Evolutionary conservation across 2,888 invertebrate species (phyloP).

Genomic region (Syrphus vitripennis): DNA sequence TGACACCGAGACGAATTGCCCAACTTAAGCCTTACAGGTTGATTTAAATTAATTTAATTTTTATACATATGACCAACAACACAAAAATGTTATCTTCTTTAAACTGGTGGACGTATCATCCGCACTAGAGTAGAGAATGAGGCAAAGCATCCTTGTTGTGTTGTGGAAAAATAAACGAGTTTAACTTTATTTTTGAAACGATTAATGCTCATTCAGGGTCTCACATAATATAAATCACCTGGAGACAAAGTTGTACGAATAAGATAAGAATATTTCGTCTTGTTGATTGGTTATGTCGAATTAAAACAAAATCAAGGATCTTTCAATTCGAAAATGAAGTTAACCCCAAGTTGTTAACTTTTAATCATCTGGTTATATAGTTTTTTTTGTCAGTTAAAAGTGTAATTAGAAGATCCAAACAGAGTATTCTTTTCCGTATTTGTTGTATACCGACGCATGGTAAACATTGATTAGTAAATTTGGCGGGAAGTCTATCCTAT

Average conservation of each 20-base stretch:
- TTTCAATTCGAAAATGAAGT: conserved; percentile 5
- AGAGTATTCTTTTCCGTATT: too few species aligned
- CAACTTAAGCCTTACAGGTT: conserved; percentile 62
- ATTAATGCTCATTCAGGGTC: conserved; percentile 58
- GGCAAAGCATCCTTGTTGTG: neutral
- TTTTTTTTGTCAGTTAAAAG: neutral
- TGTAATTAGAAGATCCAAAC: neutral
- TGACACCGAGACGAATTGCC: conserved; percentile 56
- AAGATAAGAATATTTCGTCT: conserved; percentile 48
- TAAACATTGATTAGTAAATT: too few species aligned
- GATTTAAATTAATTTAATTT: conserved; percentile 68
- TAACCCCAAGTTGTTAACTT: neutral
- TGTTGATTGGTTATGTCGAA: conserved; percentile 56
- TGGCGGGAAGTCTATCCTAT: too few species aligned
- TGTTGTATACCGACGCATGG: too few species aligned
- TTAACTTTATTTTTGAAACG: conserved; percentile 13
- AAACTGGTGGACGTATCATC: neutral
- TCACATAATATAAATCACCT: conserved; percentile 56
- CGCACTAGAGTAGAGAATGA: neutral
- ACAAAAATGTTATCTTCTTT: neutral
- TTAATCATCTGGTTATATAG: neutral
- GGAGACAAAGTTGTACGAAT: conserved; percentile 54
- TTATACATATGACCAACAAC: too few species aligned
- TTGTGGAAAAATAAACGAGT: conserved; percentile 26
- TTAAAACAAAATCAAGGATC: conserved; percentile 42